Percentiles rank a stretch among this genome's conserved stretches.
phyloP scores from a whole-genome alignment of 2,888 invertebrate species.

The Eutolmus rufibarbis region DNA sequence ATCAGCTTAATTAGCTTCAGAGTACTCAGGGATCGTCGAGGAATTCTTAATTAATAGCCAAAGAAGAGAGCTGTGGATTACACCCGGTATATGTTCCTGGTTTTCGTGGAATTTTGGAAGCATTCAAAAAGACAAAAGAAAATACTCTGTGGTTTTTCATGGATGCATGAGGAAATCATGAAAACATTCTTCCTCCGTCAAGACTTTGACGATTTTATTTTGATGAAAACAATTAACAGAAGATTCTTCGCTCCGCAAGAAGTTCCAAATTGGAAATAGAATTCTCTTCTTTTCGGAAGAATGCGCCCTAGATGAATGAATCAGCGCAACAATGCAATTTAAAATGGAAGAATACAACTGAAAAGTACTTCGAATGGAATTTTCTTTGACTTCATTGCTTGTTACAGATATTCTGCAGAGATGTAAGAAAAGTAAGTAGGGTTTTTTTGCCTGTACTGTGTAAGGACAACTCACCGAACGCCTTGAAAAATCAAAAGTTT shows the following conservation, averaged over 20 bases:
- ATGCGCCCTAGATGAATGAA: neutral
- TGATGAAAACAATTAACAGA: constrained; percentile 20
- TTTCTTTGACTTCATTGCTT: neutral
- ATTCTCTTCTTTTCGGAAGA: neutral
- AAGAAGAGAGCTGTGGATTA: neutral
- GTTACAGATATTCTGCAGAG: neutral
- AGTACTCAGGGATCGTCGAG: neutral
- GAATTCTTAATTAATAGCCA: constrained; percentile 1
- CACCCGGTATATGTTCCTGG: neutral
- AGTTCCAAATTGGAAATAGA: neutral
- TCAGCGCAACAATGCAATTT: neutral
- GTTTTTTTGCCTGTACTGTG: neutral
- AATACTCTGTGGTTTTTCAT: neutral
- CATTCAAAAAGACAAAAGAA: neutral
- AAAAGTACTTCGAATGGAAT: neutral
- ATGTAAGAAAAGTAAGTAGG: neutral
- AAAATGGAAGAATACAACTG: neutral
- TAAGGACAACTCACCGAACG: neutral
- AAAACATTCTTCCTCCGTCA: neutral
- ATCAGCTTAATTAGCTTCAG: constrained; percentile 7
- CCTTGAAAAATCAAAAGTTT: neutral
- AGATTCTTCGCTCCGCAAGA: neutral
- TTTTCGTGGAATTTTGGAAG: neutral
- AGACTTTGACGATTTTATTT: neutral
- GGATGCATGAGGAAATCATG: neutral